A percentile compares a stretch with the other conserved stretches of the same genome.
Evolutionary conservation across 2,113 vertebrate species (phyloP).

Genomic region (Engystomops pustulosus): DNA sequence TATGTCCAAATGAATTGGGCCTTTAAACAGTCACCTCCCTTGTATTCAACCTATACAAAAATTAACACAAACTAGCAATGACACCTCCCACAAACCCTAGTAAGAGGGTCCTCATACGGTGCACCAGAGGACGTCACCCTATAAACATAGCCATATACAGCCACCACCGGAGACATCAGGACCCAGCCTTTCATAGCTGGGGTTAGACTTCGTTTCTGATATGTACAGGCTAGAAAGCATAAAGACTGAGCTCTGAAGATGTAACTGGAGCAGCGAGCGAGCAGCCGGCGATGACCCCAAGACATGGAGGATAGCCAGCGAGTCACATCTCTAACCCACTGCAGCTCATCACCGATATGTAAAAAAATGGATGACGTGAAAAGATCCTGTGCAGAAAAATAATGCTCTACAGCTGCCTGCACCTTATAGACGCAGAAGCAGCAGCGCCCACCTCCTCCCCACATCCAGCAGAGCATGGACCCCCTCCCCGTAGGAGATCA

Average conservation of each 20-base stretch:
- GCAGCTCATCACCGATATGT: not conserved
- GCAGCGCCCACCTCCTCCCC: constrained; percentile 1
- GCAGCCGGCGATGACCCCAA: not conserved
- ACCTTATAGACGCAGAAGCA: not conserved
- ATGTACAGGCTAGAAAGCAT: not conserved
- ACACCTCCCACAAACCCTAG: too few relatives aligned
- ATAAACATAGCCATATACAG: not conserved
- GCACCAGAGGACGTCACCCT: not conserved
- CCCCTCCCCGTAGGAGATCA: not conserved
- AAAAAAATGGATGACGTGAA: constrained; percentile 1
- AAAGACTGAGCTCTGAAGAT: not conserved
- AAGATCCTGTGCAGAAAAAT: constrained; percentile 7
- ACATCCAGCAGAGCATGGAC: not conserved
- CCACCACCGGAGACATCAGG: not conserved
- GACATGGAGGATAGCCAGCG: not conserved
- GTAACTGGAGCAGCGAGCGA: not conserved
- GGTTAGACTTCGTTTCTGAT: not conserved
- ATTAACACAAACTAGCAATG: too few relatives aligned
- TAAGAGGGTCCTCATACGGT: too few relatives aligned
- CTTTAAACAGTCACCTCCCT: too few relatives aligned
- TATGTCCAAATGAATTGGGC: too few relatives aligned
- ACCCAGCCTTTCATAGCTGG: not conserved
- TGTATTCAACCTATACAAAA: too few relatives aligned
- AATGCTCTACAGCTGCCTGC: constrained; percentile 11
- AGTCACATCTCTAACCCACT: not conserved